Base-by-base conservation (phyloP, 2,797 vertebrate genomes). In the Cuniculus paca region DNA sequence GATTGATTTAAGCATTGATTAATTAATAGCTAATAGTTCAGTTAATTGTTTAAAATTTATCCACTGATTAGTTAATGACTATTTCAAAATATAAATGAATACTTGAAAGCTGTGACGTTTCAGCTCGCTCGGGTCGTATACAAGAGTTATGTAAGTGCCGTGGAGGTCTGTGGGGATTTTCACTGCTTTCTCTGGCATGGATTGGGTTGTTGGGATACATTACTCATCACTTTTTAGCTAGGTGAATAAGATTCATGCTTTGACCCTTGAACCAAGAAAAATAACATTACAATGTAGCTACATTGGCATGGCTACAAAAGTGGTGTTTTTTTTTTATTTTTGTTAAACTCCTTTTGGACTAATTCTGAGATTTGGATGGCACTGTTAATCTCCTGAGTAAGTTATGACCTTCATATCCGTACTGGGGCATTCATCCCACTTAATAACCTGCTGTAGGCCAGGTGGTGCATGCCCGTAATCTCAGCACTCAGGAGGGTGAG, bases 371-470 rank as follows among this genome's bases (percentile, higher is more conserved):
- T 78, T 91, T 89, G 74, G 48, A 80, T 74, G 82, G 42, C 34
- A 54, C 11, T 28, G 5, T 75, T 94, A 52, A 72, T 42, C 22
- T 80, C n/a, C 9, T 88, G 12, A 39, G 5, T 95, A 91, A 80
- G 68, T 92, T 79, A 74, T 28, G 24, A 68, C 58, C 12, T 77
- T 56, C 22, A 12, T 61, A 7, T 39, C 36, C 22, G 87, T 91
- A 86, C 26, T 34, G 90, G 12, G 14, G 58, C 61, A 74, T 95
- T 81, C 28, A 48, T 90, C 42, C 61, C 16, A 86, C 39, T 20
- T 92, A 94, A 80, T 61, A 90, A 88, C 52, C 34, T 80, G 7
- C 45, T 34, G 79, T 75, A 61, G 60, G 79, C 63, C 34, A 68
- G 63, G 63, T 68, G 63, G n/a, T 17, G 28, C 78, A n/a, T 9